These are phyloP conservation scores for Pristionchus fissidentatus DNA, from an alignment of 2,888 invertebrate species.

Conservation along the genomic window DNA sequence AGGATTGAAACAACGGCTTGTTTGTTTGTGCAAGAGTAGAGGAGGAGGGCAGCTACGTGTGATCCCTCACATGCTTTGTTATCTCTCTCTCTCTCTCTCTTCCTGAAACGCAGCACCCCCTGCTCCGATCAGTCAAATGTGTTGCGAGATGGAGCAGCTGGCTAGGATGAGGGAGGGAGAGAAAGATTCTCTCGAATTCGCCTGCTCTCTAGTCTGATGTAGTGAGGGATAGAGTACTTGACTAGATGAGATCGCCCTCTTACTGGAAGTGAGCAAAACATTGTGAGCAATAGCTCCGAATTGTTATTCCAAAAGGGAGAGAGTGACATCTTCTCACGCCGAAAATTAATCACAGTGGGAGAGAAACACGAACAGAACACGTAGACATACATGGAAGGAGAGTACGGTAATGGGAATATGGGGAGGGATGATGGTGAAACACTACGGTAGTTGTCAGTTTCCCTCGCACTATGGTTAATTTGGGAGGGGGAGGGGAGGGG, in stretches of 20 bases:
- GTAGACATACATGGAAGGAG: neutral
- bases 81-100: neutral
- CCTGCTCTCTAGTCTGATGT: neutral
- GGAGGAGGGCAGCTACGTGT: slow-evolving; percentile 5
- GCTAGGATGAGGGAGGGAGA: neutral
- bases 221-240: neutral
- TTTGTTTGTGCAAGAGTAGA: neutral
- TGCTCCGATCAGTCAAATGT: slow-evolving; percentile 37
- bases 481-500: neutral
- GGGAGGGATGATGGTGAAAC: no score
- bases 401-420: neutral
- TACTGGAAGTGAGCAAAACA: neutral
- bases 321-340: no score
- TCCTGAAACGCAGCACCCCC: slow-evolving; percentile 34
- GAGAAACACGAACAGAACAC: neutral
- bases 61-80: neutral
- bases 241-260: neutral
- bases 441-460: no score
- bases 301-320: neutral
- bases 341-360: no score
- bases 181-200: neutral
- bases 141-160: slow-evolving; percentile 15
- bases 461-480: neutral
- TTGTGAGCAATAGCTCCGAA: neutral
- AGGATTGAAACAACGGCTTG: no score